Conservation (phyloP, 2,888 invertebrate genomes). For the Lamellibrachia columna region DNA sequence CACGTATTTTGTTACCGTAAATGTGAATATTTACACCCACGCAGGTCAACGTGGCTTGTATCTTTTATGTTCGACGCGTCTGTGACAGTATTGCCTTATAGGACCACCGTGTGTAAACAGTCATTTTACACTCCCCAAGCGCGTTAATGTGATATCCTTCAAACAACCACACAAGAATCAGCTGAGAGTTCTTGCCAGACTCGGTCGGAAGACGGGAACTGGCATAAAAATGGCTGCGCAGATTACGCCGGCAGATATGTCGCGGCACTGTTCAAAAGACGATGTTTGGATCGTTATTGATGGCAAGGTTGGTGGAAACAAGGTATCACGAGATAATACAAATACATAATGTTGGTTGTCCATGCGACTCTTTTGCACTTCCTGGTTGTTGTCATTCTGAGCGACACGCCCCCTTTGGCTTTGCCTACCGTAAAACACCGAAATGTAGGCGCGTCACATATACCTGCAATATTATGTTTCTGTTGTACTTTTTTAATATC, state of each 20-base stretch:
- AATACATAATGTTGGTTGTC: not conserved
- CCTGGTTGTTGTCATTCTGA: not conserved
- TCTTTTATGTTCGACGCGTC: not conserved
- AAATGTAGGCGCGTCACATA: not conserved
- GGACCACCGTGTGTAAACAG: not conserved
- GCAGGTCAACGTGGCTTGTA: not conserved
- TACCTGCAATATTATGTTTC: too few relatives aligned
- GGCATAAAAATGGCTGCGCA: not conserved
- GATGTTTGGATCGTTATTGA: not conserved
- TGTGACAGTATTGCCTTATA: not conserved
- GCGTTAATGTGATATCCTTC: not conserved
- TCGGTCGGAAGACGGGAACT: not conserved
- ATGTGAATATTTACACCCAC: not conserved
- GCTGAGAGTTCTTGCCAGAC: not conserved
- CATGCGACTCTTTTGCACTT: not conserved
- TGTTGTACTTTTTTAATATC: too few relatives aligned
- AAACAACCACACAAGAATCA: not conserved
- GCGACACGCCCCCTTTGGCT: not conserved
- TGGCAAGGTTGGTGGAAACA: not conserved
- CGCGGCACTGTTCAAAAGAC: not conserved
- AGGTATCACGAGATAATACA: not conserved
- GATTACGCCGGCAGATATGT: not conserved
- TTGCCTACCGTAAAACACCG: not conserved
- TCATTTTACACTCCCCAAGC: not conserved
- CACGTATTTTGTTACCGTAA: not conserved